Percentiles rank a stretch among this genome's conserved stretches.
These are phyloP conservation scores for Nomia melanderi DNA, from an alignment of 1,140 invertebrate genomes.

Conservation along the genomic window DNA sequence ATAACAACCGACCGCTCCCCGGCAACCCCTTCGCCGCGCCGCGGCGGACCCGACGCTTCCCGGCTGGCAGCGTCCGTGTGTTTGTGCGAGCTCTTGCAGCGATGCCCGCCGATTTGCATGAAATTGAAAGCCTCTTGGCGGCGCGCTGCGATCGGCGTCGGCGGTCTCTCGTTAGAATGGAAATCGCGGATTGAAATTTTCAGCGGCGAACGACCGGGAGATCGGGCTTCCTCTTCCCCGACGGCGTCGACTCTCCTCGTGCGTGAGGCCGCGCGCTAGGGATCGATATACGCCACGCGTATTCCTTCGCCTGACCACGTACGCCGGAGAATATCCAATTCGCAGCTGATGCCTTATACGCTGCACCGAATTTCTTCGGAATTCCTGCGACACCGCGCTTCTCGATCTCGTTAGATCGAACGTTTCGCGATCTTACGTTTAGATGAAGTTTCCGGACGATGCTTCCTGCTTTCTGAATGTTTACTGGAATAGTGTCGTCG, in stretches of 20 bases:
- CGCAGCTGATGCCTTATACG: slow-evolving; percentile 8
- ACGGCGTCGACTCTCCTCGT: slow-evolving; percentile 9
- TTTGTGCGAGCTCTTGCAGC: slow-evolving; percentile 29
- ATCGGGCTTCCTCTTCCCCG: too few relatives aligned
- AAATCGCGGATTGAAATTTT: slow-evolving; percentile 68
- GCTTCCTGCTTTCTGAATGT: not conserved
- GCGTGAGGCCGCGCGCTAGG: too few relatives aligned
- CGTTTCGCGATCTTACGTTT: not conserved
- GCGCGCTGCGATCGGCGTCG: slow-evolving; percentile 46
- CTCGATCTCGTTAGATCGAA: not conserved
- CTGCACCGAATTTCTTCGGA: slow-evolving; percentile 26
- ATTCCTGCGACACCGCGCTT: not conserved
- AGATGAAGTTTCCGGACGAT: not conserved
- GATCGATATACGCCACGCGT: slow-evolving; percentile 44
- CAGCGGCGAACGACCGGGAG: slow-evolving; percentile 15
- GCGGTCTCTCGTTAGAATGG: slow-evolving; percentile 65
- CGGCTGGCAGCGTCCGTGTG: slow-evolving; percentile 8
- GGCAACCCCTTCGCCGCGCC: not conserved
- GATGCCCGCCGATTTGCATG: slow-evolving; percentile 63
- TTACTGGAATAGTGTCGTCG: too few relatives aligned
- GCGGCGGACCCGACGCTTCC: too few relatives aligned
- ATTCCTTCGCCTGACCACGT: slow-evolving; percentile 23
- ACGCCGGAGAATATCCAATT: slow-evolving; percentile 39
- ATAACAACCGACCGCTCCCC: slow-evolving; percentile 50
- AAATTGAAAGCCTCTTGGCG: slow-evolving; percentile 63